phyloP scores from a whole-genome alignment of 92 coral and sea anemone genomes.

The Pocillopora grandis region DNA sequence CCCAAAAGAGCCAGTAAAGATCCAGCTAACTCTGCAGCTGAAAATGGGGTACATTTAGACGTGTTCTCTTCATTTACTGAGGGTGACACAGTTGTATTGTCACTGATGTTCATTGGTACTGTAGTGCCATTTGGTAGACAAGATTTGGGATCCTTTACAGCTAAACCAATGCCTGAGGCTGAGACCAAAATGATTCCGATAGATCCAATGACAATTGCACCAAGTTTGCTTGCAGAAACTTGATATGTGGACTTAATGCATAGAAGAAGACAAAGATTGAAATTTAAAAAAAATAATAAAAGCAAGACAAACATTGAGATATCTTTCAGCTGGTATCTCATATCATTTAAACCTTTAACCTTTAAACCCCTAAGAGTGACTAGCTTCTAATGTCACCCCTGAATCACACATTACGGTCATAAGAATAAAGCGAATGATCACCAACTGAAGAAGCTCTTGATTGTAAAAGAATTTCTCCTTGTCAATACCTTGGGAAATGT shows the following conservation, averaged over 20 bases:
- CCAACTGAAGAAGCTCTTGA: too few relatives aligned
- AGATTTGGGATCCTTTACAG: slow-evolving; percentile 23
- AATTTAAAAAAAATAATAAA: too few relatives aligned
- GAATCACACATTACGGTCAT: too few relatives aligned
- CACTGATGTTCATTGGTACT: background rate
- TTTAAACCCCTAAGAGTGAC: too few relatives aligned
- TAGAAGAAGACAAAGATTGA: background rate
- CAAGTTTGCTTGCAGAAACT: slow-evolving; percentile 49
- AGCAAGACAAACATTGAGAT: too few relatives aligned
- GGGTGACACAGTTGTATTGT: slow-evolving; percentile 4
- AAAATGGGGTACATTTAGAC: slow-evolving; percentile 39
- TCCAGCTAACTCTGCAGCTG: slow-evolving; percentile 44
- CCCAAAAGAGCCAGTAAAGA: slow-evolving; percentile 79
- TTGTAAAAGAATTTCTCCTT: too few relatives aligned
- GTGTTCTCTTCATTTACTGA: background rate
- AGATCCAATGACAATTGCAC: slow-evolving; percentile 68
- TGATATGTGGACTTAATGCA: slow-evolving; percentile 43
- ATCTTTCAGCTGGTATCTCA: too few relatives aligned
- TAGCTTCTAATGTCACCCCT: too few relatives aligned
- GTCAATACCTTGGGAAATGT: too few relatives aligned
- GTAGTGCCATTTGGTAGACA: slow-evolving; percentile 8
- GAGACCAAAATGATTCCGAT: slow-evolving; percentile 72
- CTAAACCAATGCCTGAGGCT: slow-evolving; percentile 53
- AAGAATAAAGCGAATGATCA: too few relatives aligned
- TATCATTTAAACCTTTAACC: too few relatives aligned